phyloP scores from a whole-genome alignment of 92 coral and sea anemone species.

The Blastomussa wellsi region DNA sequence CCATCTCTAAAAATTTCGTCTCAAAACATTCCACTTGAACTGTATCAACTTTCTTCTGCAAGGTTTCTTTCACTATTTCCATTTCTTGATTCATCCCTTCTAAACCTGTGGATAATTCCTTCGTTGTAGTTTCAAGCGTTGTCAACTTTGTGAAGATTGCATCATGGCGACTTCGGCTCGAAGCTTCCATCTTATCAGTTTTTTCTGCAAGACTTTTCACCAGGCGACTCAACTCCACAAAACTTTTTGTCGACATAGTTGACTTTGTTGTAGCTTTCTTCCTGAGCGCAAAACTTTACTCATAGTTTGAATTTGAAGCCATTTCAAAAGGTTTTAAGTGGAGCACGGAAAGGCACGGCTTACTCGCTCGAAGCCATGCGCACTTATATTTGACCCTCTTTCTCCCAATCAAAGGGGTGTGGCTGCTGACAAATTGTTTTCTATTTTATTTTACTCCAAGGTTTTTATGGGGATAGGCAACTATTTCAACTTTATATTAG shows the following conservation, averaged over 20 bases:
- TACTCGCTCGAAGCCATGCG: neutral
- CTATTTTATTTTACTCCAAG: too few relatives aligned
- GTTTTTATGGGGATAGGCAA: too few relatives aligned
- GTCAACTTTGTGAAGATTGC: neutral
- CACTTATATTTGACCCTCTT: neutral
- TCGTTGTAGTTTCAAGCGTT: constrained; percentile 10
- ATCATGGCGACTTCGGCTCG: constrained; percentile 9
- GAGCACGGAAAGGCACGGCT: neutral
- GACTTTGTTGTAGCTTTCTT: neutral
- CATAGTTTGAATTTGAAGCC: neutral
- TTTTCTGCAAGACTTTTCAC: constrained; percentile 12
- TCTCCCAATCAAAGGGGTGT: too few relatives aligned
- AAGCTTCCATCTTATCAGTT: constrained; percentile 6
- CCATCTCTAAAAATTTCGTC: constrained; percentile 6
- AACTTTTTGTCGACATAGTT: neutral
- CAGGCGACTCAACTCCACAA: constrained; percentile 1
- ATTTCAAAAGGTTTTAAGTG: neutral
- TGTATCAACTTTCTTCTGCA: constrained; percentile 14
- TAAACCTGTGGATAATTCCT: neutral
- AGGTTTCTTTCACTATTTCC: constrained; percentile 8
- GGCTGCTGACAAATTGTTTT: too few relatives aligned
- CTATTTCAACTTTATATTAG: too few relatives aligned
- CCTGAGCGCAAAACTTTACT: neutral
- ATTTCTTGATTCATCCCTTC: constrained; percentile 12
- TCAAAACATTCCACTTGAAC: constrained; percentile 1